Percentiles rank a stretch among this genome's conserved stretches.
Evolutionary conservation across 1,140 invertebrate genomes (phyloP).

Genomic region (Varroa destructor): DNA sequence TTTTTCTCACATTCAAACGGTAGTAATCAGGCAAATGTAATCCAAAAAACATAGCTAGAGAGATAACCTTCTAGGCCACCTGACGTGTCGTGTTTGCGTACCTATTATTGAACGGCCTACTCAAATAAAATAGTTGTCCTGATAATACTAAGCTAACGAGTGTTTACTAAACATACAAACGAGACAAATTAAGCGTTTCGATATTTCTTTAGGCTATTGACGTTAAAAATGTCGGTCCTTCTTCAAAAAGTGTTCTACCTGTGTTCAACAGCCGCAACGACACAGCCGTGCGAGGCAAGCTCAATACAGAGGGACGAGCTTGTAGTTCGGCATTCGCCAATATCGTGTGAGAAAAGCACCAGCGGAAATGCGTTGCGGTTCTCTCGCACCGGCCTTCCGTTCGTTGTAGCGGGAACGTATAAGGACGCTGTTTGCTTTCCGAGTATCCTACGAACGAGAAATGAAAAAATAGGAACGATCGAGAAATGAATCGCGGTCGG

Average conservation of each 20-base stretch:
- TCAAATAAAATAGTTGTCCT: too few relatives aligned
- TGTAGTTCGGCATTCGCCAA: constrained; percentile 50
- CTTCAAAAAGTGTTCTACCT: neutral
- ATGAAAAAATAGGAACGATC: neutral
- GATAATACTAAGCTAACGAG: too few relatives aligned
- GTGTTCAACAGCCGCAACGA: constrained; percentile 47
- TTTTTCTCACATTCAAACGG: too few relatives aligned
- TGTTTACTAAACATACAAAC: too few relatives aligned
- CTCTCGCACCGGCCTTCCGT: constrained; percentile 38
- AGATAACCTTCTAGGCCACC: too few relatives aligned
- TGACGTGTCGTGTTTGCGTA: too few relatives aligned
- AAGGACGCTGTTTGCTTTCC: constrained; percentile 30
- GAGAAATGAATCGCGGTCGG: neutral
- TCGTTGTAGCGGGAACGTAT: constrained; percentile 48
- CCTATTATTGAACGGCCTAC: too few relatives aligned
- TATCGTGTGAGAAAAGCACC: constrained; percentile 54
- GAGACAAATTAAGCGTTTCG: too few relatives aligned
- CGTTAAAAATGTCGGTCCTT: too few relatives aligned
- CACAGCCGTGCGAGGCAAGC: constrained; percentile 52
- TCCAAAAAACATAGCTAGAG: too few relatives aligned
- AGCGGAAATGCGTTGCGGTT: constrained; percentile 45
- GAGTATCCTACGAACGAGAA: neutral
- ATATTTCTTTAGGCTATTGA: too few relatives aligned
- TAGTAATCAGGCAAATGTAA: too few relatives aligned
- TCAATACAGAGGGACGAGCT: constrained; percentile 50